phyloP scores from a whole-genome alignment of 1,140 invertebrate genomes.

The Formica exsecta region DNA sequence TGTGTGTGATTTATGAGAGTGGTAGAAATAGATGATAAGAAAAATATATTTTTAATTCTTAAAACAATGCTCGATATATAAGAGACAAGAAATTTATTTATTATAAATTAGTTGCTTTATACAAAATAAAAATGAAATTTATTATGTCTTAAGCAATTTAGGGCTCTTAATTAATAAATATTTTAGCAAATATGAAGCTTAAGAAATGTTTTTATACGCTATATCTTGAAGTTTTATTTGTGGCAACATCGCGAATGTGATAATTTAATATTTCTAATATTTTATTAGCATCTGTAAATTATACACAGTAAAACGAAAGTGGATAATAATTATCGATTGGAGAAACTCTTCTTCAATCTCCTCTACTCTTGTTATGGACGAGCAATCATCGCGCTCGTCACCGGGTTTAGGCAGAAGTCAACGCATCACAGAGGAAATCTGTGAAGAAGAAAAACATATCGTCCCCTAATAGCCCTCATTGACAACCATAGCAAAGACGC shows the following conservation, averaged over 20 bases:
- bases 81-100: background rate
- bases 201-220: background rate
- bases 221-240: background rate
- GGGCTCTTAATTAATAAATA: background rate
- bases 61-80: background rate
- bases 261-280: background rate
- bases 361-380: conserved; percentile 10
- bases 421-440: conserved; percentile 77
- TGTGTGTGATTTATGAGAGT: background rate
- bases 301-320: background rate
- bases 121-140: background rate
- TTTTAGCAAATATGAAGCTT: background rate
- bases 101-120: background rate
- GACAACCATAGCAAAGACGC: conserved; percentile 82
- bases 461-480: conserved; percentile 87
- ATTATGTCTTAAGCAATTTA: background rate
- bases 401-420: conserved; percentile 65
- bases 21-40: background rate
- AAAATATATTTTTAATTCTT: background rate
- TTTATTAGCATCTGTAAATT: background rate
- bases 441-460: conserved; percentile 86
- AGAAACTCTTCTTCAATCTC: background rate
- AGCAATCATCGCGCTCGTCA: conserved; percentile 55
- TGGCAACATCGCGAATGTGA: background rate
- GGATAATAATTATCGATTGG: background rate